These are phyloP conservation scores for Pristionchus exspectatus DNA, from an alignment of 2,888 invertebrate genomes.

Conservation along the genomic window DNA sequence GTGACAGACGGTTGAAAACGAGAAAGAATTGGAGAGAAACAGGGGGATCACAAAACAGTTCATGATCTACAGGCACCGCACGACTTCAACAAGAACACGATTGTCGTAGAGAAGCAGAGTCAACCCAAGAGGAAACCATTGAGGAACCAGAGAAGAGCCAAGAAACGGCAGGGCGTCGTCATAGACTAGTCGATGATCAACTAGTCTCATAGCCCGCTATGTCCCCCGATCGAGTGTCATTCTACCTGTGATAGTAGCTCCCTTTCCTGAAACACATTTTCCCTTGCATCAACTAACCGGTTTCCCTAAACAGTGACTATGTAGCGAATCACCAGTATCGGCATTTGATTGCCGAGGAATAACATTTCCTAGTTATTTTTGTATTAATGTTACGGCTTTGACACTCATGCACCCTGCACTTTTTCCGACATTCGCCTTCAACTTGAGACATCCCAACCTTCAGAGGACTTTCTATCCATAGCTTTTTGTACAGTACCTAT, in stretches of 20 bases:
- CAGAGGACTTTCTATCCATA: slow-evolving; percentile 35
- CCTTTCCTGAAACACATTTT: not conserved
- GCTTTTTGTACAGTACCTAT: slow-evolving; percentile 38
- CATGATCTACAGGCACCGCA: not conserved
- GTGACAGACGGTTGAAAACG: not conserved
- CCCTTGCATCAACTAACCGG: not conserved
- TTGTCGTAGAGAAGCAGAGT: not conserved
- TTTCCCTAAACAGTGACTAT: not conserved
- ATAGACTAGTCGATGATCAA: not conserved
- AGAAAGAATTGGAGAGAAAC: not conserved
- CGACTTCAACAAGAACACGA: slow-evolving; percentile 50
- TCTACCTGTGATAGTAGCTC: slow-evolving; percentile 19
- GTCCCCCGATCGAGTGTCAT: slow-evolving; percentile 24
- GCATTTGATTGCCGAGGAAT: not conserved
- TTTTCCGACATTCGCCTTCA: not conserved
- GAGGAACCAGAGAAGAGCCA: not conserved
- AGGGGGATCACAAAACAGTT: too few relatives aligned
- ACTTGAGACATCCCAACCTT: slow-evolving; percentile 7
- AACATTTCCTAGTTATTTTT: slow-evolving; percentile 24
- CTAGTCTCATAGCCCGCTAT: not conserved
- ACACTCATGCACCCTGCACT: slow-evolving; percentile 12
- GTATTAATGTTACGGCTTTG: slow-evolving; percentile 6
- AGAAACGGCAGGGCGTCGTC: not conserved
- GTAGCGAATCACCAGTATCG: not conserved
- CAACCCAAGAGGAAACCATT: not conserved